Evolutionary conservation across 2,113 vertebrate genomes (phyloP), one percentile per base, ranked within the genome.

Genomic region (Anolis sagrei): DNA sequence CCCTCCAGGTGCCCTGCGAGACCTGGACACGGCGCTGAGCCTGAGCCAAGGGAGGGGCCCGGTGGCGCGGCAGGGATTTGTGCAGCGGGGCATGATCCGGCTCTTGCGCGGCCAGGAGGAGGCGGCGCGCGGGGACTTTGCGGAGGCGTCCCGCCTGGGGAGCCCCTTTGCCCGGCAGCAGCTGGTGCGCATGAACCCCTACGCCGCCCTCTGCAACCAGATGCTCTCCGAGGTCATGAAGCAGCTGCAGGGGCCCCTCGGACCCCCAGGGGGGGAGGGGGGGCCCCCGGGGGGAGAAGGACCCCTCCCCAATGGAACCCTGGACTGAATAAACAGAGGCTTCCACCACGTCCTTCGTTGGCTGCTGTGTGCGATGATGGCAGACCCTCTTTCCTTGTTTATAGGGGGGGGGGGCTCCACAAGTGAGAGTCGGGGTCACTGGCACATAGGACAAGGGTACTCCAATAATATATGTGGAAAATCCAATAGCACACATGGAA

Each of bases 191-290:
- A 95, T 99, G 21, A 99, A 99, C 90, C 99, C 99, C 0, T 99
- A 99, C 5, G 96, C 98, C 0, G 98, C 99, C 0, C 97, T 99
- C 70, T 99, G 99, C 95, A 99, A 99, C 94, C 97, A 96, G 87
- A 99, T 99, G 98, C 95, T 99, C 85, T 90, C 95, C 0, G 95
- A 98, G 89, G 96, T 98, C 91, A 95, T 99, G 92, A 90, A 93
- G 76, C 97, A 96, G 82, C 93, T 99, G 69, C 95, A 93, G 0
- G 5, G 86, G 5, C 39, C 39, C 2, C 49, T 0, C 69, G 0
- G 16, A 4, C n/a, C n/a, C n/a, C n/a, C n/a, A n/a, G n/a, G n/a
- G n/a, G n/a, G n/a, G n/a, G n/a, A n/a, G 13, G 2, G 13, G 0
- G 29, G 10, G 23, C 23, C 18, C 5, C 16, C 44, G 25, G 44